Percentiles rank a stretch among this genome's conserved stretches.
Conservation (phyloP, 2,113 vertebrate species). For the Thomomys bottae region DNA sequence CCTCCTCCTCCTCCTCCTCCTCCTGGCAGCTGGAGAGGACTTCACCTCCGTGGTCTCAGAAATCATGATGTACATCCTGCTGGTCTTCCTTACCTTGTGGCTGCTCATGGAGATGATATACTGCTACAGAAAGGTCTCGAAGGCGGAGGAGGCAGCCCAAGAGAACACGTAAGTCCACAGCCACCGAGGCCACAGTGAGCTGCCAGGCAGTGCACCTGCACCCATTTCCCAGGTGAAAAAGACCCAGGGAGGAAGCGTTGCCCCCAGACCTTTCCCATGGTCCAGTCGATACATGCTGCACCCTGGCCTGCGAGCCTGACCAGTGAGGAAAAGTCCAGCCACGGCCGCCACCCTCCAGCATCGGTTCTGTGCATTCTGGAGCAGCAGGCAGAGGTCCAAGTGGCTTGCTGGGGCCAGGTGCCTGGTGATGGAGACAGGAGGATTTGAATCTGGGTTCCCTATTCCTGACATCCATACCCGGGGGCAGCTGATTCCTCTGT, state of each 20-base stretch:
- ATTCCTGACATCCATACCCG: background rate
- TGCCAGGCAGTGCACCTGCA: background rate
- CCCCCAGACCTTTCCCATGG: background rate
- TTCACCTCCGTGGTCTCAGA: slow-evolving; percentile 93
- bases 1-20: slow-evolving; percentile 41
- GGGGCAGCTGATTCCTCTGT: background rate
- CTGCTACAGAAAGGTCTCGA: slow-evolving; percentile 98
- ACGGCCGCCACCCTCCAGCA: background rate
- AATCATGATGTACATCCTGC: slow-evolving; percentile 98
- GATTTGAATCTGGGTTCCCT: background rate
- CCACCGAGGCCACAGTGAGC: accelerated
- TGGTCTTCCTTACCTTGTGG: slow-evolving; percentile 97
- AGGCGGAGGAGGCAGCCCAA: slow-evolving; percentile 93
- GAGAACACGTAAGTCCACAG: slow-evolving; percentile 93
- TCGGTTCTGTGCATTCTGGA: background rate
- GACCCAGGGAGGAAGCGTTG: background rate
- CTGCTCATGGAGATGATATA: slow-evolving; percentile 98
- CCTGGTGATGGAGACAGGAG: background rate
- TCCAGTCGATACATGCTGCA: background rate
- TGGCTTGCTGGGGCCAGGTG: background rate
- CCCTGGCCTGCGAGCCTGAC: background rate
- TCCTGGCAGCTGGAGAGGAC: slow-evolving; percentile 88
- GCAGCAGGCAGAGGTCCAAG: background rate
- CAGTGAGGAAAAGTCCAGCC: background rate
- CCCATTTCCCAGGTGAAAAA: background rate